Evolutionary conservation across 2,888 invertebrate genomes (phyloP), one percentile per base, ranked within the genome.

Genomic region (Zhengitettix transpicula): DNA sequence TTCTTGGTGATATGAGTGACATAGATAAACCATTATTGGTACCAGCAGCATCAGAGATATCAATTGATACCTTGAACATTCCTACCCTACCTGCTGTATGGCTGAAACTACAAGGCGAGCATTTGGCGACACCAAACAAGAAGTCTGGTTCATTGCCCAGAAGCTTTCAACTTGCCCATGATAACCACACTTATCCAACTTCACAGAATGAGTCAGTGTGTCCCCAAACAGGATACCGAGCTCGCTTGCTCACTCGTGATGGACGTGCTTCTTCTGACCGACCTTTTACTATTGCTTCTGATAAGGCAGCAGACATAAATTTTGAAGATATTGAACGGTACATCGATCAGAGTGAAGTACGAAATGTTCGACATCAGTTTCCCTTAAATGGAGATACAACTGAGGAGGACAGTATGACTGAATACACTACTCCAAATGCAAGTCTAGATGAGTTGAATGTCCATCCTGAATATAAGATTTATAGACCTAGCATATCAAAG

Each of bases 381-480:
- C 69, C 57, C 11, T n/a, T 62, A 16, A 65, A 60, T 52, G 68
- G 68, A 53, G 67, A 68, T 40, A 69, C 69, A 2, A 68, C 68
- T 1, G 69, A 69, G 59, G 72, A 71, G 57, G 71, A 72, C 58
- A 68, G 69, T 59, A 68, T 68, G 40, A 72, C 71, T 11, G 71
- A 71, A 52, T 70, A 71, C 61, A 66, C 67, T 40, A 71, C 72
- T 59, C 72, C 72, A 5, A 68, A 71, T 75, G 67, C 75, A 72
- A 64, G 79, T 74, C 65, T 75, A 77, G 64, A 78, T 75, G 64
- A 74, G 72, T 52, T 81, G 76, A 52, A 77, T 74, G 60, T 81
- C 76, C 87, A 88, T 68, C 89, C 89, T 0, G 87, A 88, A 68
- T 87, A 89, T 70, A 87, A 85, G 72, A 87, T 88, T 66, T 68